Conservation (phyloP, 2,797 vertebrate genomes). For the Sebastes elongatus region DNA sequence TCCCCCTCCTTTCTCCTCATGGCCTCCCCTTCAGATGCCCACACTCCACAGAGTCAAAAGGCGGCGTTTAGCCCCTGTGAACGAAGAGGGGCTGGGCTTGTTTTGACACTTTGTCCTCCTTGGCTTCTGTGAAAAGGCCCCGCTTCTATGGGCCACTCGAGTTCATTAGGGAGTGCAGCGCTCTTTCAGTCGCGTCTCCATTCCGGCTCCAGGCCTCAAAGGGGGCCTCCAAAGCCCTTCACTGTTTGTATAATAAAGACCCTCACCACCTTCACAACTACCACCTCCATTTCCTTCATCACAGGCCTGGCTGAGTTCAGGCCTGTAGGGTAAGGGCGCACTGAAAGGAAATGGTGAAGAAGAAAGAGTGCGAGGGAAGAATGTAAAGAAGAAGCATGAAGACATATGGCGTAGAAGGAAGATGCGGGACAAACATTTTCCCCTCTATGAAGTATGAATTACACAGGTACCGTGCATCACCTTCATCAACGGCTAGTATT, state of each 20-base stretch:
- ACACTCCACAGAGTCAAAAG: constrained; percentile 84
- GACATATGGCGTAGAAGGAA: not conserved
- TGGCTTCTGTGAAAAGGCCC: constrained; percentile 77
- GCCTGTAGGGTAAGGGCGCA: constrained; percentile 48
- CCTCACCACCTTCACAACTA: constrained; percentile 64
- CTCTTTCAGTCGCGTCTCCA: constrained; percentile 79
- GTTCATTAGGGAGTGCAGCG: constrained; percentile 83
- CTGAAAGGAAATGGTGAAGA: constrained; percentile 27
- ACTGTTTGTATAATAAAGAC: constrained; percentile 85
- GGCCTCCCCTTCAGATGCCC: constrained; percentile 76
- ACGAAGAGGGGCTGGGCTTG: constrained; percentile 80
- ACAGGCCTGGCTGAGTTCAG: constrained; percentile 44
- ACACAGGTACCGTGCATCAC: not conserved
- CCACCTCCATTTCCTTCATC: constrained; percentile 68
- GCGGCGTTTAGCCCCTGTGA: constrained; percentile 80
- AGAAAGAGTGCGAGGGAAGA: constrained; percentile 8
- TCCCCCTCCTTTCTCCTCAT: constrained; percentile 73
- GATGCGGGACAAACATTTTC: not conserved
- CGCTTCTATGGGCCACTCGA: constrained; percentile 81
- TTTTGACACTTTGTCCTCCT: constrained; percentile 86
- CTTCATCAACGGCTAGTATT: not conserved
- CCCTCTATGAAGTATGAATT: not conserved
- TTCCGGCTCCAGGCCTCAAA: constrained; percentile 76
- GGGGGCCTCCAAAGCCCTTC: constrained; percentile 75
- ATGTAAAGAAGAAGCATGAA: not conserved